These are phyloP conservation scores for Eueremaeus valkanovi DNA, from an alignment of 2,888 invertebrate species.

Conservation along the genomic window DNA sequence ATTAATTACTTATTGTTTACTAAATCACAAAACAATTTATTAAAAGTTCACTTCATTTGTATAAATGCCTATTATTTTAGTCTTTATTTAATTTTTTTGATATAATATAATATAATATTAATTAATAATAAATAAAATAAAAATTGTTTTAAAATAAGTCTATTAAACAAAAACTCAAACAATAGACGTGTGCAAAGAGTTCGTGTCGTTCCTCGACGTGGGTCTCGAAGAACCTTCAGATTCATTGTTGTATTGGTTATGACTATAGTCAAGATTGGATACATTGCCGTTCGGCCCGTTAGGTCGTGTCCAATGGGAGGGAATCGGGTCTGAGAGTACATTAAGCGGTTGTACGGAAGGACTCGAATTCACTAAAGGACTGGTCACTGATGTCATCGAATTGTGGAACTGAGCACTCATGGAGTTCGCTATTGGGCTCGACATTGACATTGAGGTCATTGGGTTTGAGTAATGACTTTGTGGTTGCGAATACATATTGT, in stretches of 20 bases:
- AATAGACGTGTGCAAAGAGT: background rate
- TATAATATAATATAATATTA: no score
- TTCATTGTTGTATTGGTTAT: slow-evolving; percentile 8
- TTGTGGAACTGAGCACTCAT: background rate
- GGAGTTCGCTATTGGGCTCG: slow-evolving; percentile 9
- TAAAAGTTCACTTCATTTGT: background rate
- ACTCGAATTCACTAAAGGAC: slow-evolving; percentile 21
- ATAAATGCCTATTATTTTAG: background rate
- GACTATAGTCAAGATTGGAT: slow-evolving; percentile 21
- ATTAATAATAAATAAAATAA: slow-evolving; percentile 8
- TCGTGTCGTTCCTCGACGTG: background rate
- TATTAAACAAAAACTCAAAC: background rate
- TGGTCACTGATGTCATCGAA: slow-evolving; percentile 4
- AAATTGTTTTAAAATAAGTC: background rate
- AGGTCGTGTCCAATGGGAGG: background rate
- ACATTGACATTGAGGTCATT: slow-evolving; percentile 11
- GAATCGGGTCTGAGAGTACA: slow-evolving; percentile 10
- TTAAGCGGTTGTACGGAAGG: background rate
- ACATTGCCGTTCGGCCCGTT: slow-evolving; percentile 7
- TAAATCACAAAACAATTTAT: background rate
- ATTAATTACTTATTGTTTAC: background rate
- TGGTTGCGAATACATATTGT: slow-evolving; percentile 28
- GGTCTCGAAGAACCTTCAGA: background rate
- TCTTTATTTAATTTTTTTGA: background rate
- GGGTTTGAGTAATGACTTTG: slow-evolving; percentile 29